phyloP scores from a whole-genome alignment of 2,888 invertebrate species.

The Lithosia quadra region DNA sequence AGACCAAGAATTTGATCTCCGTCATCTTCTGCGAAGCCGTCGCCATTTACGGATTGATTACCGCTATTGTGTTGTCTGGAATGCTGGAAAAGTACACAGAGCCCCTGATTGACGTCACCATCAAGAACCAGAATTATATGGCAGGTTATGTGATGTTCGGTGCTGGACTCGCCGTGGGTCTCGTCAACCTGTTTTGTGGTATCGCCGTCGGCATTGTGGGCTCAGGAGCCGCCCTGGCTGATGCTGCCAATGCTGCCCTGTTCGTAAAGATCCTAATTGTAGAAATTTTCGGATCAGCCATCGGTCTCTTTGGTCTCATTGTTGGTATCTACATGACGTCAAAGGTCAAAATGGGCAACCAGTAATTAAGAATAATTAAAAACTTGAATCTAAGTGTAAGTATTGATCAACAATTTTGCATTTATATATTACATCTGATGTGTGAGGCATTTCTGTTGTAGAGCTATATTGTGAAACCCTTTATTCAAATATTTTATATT shows the following conservation, averaged over 20 bases:
- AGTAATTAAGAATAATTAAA: conserved; percentile 74
- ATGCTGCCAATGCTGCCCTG: conserved; percentile 98
- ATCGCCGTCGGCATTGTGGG: conserved; percentile 98
- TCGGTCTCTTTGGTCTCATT: conserved; percentile 99
- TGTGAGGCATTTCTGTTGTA: background rate
- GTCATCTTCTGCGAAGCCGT: conserved; percentile 99
- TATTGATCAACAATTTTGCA: conserved; percentile 54
- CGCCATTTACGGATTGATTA: conserved; percentile 99
- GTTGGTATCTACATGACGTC: conserved; percentile 98
- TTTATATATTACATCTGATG: conserved; percentile 23
- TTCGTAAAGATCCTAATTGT: conserved; percentile 99
- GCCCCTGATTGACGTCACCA: conserved; percentile 65
- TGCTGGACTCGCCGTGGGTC: conserved; percentile 97
- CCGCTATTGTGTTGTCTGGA: conserved; percentile 98
- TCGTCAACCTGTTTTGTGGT: conserved; percentile 98
- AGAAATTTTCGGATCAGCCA: conserved; percentile 99
- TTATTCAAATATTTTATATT: background rate
- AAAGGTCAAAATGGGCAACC: conserved; percentile 92
- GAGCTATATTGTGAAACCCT: background rate
- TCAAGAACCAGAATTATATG: conserved; percentile 91
- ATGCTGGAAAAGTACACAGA: conserved; percentile 89
- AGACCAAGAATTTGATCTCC: conserved; percentile 99
- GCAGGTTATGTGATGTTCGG: conserved; percentile 98
- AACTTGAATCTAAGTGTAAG: conserved; percentile 81
- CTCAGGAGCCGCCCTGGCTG: conserved; percentile 98